phyloP scores from a whole-genome alignment of 30 jellyfish, hydroid and myxozoan genomes.

The Chrysaora quinquecirrha region DNA sequence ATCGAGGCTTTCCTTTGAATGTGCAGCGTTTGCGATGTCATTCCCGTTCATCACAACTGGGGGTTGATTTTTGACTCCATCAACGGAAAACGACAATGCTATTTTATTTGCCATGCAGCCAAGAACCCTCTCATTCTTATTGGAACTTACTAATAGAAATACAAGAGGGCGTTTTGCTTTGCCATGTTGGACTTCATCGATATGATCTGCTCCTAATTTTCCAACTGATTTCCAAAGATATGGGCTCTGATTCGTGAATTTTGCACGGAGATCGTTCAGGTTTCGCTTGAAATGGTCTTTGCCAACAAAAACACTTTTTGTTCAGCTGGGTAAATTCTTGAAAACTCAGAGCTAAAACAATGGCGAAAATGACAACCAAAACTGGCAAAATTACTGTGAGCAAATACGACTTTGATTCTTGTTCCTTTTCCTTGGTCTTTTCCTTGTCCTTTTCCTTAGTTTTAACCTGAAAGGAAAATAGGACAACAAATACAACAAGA shows the following conservation, averaged over 20 bases:
- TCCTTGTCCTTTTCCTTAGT: too few relatives aligned
- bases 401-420: too few relatives aligned
- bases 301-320: neutral
- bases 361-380: neutral
- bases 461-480: too few relatives aligned
- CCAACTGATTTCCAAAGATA: conserved; percentile 27
- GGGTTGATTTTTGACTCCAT: neutral
- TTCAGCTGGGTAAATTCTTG: too few relatives aligned
- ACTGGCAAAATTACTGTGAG: too few relatives aligned
- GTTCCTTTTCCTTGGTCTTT: too few relatives aligned
- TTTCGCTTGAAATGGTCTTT: neutral
- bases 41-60: conserved; percentile 27
- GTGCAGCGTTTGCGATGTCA: conserved; percentile 24
- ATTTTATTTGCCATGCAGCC: conserved; percentile 32
- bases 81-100: conserved; percentile 23
- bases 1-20: conserved; percentile 31
- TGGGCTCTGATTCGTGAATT: conserved; percentile 23
- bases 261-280: neutral
- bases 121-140: conserved; percentile 32
- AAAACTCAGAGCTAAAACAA: too few relatives aligned
- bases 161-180: conserved; percentile 50
- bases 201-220: conserved; percentile 34
- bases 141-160: conserved; percentile 11
- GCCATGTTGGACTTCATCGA: neutral
- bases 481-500: too few relatives aligned